Conservation (phyloP, 2,113 vertebrate species). For the Lycaon pictus region DNA sequence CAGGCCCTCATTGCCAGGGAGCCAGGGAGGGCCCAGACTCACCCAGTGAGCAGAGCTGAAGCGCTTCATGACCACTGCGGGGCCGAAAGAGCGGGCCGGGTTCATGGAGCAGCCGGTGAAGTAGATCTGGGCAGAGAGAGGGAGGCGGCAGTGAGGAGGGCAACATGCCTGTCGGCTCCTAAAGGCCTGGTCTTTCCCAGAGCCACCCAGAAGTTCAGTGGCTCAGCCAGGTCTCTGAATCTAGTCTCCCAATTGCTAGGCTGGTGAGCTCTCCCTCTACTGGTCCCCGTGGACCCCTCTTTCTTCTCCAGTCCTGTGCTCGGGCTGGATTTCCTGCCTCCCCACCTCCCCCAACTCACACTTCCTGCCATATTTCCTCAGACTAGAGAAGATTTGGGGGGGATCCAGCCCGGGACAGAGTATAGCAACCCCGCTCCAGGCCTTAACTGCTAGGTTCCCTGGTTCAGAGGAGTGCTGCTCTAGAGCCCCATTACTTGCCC, state of each 20-base stretch:
- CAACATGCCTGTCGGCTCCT: background rate
- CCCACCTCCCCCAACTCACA: background rate
- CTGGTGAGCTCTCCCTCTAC: background rate
- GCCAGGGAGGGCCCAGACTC: conserved; percentile 62
- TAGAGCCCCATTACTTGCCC: background rate
- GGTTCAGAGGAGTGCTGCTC: background rate
- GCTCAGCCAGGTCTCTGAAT: background rate
- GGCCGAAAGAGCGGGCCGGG: conserved; percentile 89
- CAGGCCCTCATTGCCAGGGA: background rate
- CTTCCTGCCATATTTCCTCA: background rate
- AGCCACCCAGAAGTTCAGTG: background rate
- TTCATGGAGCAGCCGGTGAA: conserved; percentile 92
- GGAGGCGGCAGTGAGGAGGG: background rate
- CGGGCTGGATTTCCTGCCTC: background rate
- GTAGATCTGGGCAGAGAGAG: conserved; percentile 86
- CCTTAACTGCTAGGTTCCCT: background rate
- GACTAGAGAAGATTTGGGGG: background rate
- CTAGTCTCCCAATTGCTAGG: background rate
- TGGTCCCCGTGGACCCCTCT: background rate
- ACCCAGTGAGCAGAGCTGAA: conserved; percentile 88
- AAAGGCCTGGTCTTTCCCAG: background rate
- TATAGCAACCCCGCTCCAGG: background rate
- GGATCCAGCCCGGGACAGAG: background rate
- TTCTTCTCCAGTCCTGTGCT: background rate
- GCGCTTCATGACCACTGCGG: conserved; percentile 85